Percentiles rank a stretch among this genome's conserved stretches.
Conservation (phyloP, 2,888 invertebrate species). For the Imbricaverruca yamaguchii region DNA sequence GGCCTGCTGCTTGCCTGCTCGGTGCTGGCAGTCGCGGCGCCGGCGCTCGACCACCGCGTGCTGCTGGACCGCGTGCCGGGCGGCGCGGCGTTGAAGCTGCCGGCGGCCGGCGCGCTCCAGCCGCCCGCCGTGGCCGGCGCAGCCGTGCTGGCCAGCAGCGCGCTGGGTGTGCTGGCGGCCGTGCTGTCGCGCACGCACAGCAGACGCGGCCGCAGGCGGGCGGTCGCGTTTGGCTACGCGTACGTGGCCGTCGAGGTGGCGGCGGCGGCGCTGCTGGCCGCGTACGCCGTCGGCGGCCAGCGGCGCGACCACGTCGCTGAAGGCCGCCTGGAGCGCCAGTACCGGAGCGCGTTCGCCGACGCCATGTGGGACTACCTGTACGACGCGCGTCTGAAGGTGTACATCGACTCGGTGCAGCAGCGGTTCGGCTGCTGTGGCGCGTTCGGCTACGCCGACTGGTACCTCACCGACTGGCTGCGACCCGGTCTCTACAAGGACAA, state of each 20-base stretch:
- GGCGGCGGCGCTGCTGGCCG: not conserved
- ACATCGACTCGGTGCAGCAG: conserved; percentile 10
- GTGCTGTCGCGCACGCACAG: not conserved
- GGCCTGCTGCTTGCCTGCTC: not conserved
- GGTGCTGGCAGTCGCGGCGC: not conserved
- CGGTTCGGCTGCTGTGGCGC: conserved; percentile 5
- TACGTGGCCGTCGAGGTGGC: not conserved
- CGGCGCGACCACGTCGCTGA: not conserved
- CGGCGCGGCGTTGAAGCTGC: not conserved
- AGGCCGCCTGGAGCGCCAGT: not conserved
- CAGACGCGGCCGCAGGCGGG: not conserved
- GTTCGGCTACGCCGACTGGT: not conserved
- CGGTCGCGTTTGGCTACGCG: not conserved
- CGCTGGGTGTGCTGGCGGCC: not conserved
- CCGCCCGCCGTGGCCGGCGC: not conserved
- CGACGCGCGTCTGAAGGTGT: not conserved
- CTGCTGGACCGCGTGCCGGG: not conserved
- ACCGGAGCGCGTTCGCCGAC: not conserved
- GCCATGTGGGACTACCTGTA: conserved; percentile 22
- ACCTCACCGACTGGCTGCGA: not conserved
- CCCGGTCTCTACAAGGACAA: not conserved
- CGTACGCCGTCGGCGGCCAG: no score
- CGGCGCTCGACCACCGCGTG: not conserved
- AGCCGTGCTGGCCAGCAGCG: not conserved
- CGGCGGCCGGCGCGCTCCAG: not conserved